phyloP scores from a whole-genome alignment of 1,140 invertebrate species.

The Anthonomus grandis region DNA sequence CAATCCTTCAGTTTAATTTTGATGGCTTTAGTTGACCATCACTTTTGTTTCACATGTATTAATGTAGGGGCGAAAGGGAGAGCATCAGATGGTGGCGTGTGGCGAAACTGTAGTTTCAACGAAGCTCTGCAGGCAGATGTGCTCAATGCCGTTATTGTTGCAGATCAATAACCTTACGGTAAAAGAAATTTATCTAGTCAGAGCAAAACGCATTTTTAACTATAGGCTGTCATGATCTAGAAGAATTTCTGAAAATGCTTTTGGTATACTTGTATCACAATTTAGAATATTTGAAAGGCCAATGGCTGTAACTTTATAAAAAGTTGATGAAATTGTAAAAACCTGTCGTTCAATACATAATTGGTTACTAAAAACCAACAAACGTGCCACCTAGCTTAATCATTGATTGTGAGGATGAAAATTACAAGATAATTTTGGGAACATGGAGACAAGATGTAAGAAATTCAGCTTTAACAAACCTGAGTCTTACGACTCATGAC shows the following conservation, averaged over 20 bases:
- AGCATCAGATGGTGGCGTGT: conserved; percentile 42
- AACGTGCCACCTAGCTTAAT: neutral
- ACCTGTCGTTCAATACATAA: conserved; percentile 21
- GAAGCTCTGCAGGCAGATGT: conserved; percentile 15
- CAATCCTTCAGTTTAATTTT: conserved; percentile 46
- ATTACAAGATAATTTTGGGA: conserved; percentile 9
- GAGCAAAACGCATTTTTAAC: conserved; percentile 48
- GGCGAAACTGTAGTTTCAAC: conserved; percentile 7
- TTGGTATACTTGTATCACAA: conserved; percentile 34
- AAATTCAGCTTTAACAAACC: conserved; percentile 8
- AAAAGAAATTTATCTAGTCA: conserved; percentile 34
- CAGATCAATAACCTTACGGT: conserved; percentile 53
- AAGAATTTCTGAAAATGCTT: conserved; percentile 40
- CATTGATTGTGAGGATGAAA: conserved; percentile 24
- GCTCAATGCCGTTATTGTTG: conserved; percentile 46
- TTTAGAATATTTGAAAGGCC: conserved; percentile 25
- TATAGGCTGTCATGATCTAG: conserved; percentile 46
- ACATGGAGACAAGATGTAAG: conserved; percentile 11
- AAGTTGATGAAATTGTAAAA: conserved; percentile 17
- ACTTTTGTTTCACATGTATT: conserved; percentile 46
- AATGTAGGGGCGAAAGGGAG: conserved; percentile 50
- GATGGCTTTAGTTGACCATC: conserved; percentile 47
- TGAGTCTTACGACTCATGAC: conserved; percentile 7
- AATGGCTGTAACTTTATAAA: conserved; percentile 12
- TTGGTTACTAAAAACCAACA: conserved; percentile 13